These are phyloP conservation scores for Saccopteryx leptura DNA, from an alignment of 2,113 vertebrate genomes.

Conservation along the genomic window DNA sequence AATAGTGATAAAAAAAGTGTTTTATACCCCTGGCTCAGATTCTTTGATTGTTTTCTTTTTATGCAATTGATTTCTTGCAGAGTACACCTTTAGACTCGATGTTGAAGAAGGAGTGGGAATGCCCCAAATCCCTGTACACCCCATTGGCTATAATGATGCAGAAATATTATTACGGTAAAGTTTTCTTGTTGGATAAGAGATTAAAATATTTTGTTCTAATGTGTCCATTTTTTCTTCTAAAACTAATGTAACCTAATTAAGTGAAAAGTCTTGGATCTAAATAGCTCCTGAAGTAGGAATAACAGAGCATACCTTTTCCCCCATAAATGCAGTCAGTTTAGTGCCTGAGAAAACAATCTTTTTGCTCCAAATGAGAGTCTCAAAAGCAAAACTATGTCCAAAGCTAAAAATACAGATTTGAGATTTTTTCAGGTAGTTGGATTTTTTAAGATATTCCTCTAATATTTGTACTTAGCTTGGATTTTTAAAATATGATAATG, in stretches of 20 bases:
- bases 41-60: slow-evolving; percentile 28
- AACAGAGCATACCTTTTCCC: not conserved
- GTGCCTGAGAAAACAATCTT: not conserved
- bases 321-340: not conserved
- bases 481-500: not conserved
- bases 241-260: not conserved
- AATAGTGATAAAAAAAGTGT: not conserved
- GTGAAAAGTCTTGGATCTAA: not conserved
- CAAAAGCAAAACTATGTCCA: not conserved
- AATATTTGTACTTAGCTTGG: not conserved
- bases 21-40: not conserved
- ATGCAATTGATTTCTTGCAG: slow-evolving; percentile 86
- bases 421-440: slow-evolving; percentile 24
- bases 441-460: not conserved
- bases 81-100: slow-evolving; percentile 93
- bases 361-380: slow-evolving; percentile 22
- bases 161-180: slow-evolving; percentile 92
- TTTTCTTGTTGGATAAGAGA: slow-evolving; percentile 57
- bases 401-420: slow-evolving; percentile 53
- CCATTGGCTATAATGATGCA: slow-evolving; percentile 96
- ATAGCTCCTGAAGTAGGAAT: not conserved
- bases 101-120: slow-evolving; percentile 94
- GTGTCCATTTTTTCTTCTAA: slow-evolving; percentile 30
- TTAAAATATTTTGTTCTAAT: not conserved
- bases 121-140: slow-evolving; percentile 96